Base-by-base conservation (phyloP, 2,888 invertebrate species). In the Oscheius sp. region DNA sequence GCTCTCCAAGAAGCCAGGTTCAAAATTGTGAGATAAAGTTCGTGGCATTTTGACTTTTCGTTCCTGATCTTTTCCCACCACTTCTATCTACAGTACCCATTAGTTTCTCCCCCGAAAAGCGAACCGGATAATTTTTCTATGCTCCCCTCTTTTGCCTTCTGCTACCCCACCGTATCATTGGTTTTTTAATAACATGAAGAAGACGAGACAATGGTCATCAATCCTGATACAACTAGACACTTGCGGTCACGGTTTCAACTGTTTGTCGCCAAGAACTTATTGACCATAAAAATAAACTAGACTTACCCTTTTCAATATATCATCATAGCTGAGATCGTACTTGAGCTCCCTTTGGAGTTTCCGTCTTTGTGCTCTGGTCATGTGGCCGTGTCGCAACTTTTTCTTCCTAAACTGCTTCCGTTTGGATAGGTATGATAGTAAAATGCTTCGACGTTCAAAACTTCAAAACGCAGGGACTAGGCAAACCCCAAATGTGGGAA, bases 241-340 rank as follows among this genome's bases (percentile, higher is more conserved):
- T 58, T 29, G 13, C 58, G 13, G 21, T 58, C 58, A 21, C 58
- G 4, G 21, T 58, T 29, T 58, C 42, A 2, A 33, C 21, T 9
- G 5, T 33, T 42, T 71, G 33, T 70, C 70, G 33, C 63, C 42
- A 55, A 21, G 21, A 21, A 21, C 21, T 21, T 21, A 21, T 21
- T 21, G 21, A 21, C 21, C 21, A 42, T 42, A 7, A 42, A 7
- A 7, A 59, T 51, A 35, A 62, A 35, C 35, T 53, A 29, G 42
- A 29, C 66, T 55, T 13, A 70, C 70, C 32, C 59, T 42, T 47
- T 70, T 42, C 10, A 58, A 48, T 2, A 70, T 58, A 10, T 70
- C 48, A 1, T 70, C 70, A n/a, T 70, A 70, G n/a, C 47, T 70
- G 29, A 70, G 42, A 1, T 70, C 59, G n/a, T 70, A 55, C 32